Conservation (phyloP, 1,140 invertebrate genomes). For the Cyclargus thomasi region DNA sequence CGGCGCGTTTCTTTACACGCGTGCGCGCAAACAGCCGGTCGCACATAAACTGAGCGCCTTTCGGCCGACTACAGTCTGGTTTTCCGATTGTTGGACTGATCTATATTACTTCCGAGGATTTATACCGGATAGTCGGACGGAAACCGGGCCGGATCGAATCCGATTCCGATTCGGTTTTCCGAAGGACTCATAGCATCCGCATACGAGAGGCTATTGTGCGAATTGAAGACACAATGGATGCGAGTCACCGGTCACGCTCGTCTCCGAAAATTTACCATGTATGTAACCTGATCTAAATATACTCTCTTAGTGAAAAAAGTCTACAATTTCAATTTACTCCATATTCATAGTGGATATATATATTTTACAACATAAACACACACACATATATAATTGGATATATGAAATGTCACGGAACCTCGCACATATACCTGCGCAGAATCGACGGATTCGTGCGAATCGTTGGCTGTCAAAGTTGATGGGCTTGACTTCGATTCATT, state of each 20-base stretch:
- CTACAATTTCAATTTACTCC: too few species aligned
- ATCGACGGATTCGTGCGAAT: too few species aligned
- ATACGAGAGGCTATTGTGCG: neutral
- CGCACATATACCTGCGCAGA: too few species aligned
- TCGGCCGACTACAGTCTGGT: conserved; percentile 45
- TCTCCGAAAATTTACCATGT: neutral
- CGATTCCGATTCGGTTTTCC: neutral
- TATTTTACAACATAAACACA: too few species aligned
- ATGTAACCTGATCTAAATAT: neutral
- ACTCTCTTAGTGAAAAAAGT: too few species aligned
- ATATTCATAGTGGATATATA: too few species aligned
- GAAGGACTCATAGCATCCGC: neutral
- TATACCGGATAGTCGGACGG: conserved; percentile 38
- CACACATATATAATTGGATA: too few species aligned
- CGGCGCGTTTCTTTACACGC: conserved; percentile 28
- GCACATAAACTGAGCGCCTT: conserved; percentile 63
- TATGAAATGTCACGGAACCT: too few species aligned
- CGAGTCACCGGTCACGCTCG: neutral
- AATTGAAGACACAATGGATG: neutral
- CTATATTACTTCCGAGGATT: conserved; percentile 56
- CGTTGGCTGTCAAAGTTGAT: too few species aligned
- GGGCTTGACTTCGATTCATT: too few species aligned
- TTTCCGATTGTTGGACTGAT: conserved; percentile 27
- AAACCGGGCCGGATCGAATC: conserved; percentile 15
- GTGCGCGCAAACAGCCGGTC: conserved; percentile 41